Evolutionary conservation across 2,797 vertebrate genomes (phyloP), one percentile per base, ranked within the genome.

Genomic region (Emys orbicularis): DNA sequence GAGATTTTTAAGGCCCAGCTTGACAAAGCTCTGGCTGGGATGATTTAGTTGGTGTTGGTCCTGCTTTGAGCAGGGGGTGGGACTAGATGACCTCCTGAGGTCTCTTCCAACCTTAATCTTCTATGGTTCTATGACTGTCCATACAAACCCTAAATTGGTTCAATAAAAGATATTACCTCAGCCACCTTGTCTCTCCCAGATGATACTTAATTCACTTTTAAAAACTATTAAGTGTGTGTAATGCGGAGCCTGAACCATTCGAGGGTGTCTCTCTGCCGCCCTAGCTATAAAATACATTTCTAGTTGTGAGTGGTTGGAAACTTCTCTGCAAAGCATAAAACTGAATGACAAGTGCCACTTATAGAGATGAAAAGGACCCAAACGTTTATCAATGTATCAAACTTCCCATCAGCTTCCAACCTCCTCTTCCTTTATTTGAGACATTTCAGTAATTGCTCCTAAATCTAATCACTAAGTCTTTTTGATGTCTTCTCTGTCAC

Each of bases 381-480:
- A 11, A 57, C 1, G 0, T 68, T 90, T 31, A 25, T 49, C 94
- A 83, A 72, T 83, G 83, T 2, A 0, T 37, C 52, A 31, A 16
- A 81, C 56, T 82, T 0, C 1, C 89, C 76, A 84, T n/a, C 96
- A 88, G 87, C 84, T 93, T 85, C 93, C 90, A 56, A 61, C 86
- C 76, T 90, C 44, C 84, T 94, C 77, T 90, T 12, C 21, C 27
- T 77, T 87, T 53, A 0, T 0, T 81, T 61, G 68, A 93, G 91
- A 93, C 92, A 18, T 53, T 81, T 83, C 94, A 2, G 2, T 77
- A 84, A 96, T 93, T 91, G 90, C 93, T 79, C 5, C 93, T 68
- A 90, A 96, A 95, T 87, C 95, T 96, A 91, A 97, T 98, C 90
- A 91, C 88, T 1, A 5, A 95, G 96, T 96, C 95, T 92, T 91